phyloP scores from a whole-genome alignment of 2,888 invertebrate genomes.

The Drosophila neotestacea region DNA sequence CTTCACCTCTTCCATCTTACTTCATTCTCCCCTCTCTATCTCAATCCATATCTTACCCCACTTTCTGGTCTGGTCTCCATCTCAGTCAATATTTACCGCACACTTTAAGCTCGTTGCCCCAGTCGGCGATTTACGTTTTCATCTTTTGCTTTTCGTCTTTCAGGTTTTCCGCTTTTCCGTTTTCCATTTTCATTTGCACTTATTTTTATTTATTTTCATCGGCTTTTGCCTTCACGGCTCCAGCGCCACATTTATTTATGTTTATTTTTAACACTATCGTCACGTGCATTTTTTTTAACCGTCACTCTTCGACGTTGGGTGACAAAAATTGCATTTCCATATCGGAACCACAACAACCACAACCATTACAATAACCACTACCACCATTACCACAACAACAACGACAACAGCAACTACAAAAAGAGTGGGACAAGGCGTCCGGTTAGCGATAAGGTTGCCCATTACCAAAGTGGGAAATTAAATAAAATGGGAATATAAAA shows the following conservation, averaged over 20 bases:
- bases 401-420: constrained; percentile 11
- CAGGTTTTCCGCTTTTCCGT: constrained; percentile 13
- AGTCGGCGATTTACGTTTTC: constrained; percentile 70
- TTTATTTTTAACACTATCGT: constrained; percentile 61
- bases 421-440: constrained; percentile 6
- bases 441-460: constrained; percentile 25
- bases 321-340: constrained; percentile 41
- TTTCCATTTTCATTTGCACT: constrained; percentile 73
- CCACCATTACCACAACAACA: neutral
- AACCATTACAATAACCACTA: neutral
- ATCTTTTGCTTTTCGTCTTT: constrained; percentile 47
- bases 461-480: constrained; percentile 36
- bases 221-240: constrained; percentile 27
- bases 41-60: constrained; percentile 8
- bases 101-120: constrained; percentile 60
- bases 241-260: constrained; percentile 55
- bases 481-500: constrained; percentile 21
- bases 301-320: constrained; percentile 15
- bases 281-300: constrained; percentile 59
- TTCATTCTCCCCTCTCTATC: neutral
- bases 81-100: constrained; percentile 72
- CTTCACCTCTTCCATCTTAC: neutral
- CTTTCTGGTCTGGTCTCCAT: constrained; percentile 24
- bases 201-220: constrained; percentile 73
- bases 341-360: constrained; percentile 27